Conservation (phyloP, 2,113 vertebrate species). For the Podarcis muralis region DNA sequence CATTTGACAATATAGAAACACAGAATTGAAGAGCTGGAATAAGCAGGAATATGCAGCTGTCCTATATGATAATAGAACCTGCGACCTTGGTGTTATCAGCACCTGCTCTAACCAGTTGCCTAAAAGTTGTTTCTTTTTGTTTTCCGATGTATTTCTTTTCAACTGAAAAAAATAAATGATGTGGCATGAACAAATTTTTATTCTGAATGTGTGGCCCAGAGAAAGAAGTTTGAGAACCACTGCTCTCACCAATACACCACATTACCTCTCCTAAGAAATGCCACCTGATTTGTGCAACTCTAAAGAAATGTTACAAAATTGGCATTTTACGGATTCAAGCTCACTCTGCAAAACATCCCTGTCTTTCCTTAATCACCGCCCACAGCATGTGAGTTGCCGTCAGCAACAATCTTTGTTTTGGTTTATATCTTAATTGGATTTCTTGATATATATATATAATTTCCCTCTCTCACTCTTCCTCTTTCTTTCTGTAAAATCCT, state of each 20-base stretch:
- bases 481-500: slow-evolving; percentile 3
- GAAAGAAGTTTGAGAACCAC: too few relatives aligned
- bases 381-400: not conserved
- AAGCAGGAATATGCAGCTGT: too few relatives aligned
- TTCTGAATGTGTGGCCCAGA: too few relatives aligned
- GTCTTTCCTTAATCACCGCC: not conserved
- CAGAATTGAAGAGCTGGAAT: too few relatives aligned
- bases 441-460: not conserved
- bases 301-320: not conserved
- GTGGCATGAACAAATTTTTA: too few relatives aligned
- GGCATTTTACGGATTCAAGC: not conserved
- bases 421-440: slow-evolving; percentile 15
- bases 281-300: not conserved
- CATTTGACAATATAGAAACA: not conserved
- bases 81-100: too few relatives aligned
- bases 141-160: too few relatives aligned
- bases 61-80: too few relatives aligned
- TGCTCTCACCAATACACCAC: too few relatives aligned
- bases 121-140: too few relatives aligned
- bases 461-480: not conserved
- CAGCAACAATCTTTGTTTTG: not conserved
- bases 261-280: not conserved
- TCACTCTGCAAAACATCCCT: not conserved
- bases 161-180: too few relatives aligned
- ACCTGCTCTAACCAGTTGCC: too few relatives aligned